Base-by-base conservation (phyloP, 2,113 vertebrate species). In the Melanocharis versteri region DNA sequence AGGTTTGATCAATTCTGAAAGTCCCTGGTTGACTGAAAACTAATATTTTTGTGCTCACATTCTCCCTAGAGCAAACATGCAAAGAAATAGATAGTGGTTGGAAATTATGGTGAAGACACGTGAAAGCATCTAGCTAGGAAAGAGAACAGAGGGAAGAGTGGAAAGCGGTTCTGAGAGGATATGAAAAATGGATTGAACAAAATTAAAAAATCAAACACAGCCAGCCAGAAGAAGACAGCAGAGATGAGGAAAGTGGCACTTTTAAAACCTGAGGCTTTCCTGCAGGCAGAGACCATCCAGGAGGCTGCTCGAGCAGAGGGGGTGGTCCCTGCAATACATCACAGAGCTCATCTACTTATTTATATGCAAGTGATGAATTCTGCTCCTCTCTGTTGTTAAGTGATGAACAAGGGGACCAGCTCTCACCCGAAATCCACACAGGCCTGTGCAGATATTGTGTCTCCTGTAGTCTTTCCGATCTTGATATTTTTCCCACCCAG, bases 111-210 rank as follows among this genome's bases (percentile, higher is more conserved):
- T 9, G 19, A 66, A 78, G 44, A 66, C 13, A 31, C 37, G 61
- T 61, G 7, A 24, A 90, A 73, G 30, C 1, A 0, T 27, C 35
- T 57, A 11, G 28, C 42, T 69, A 54, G 26, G n/a, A 65, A 78
- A 35, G 8, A 54, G 26, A 81, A 70, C 61, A 84, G 13, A 6
- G 4, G 6, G 1, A 21, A 79, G 17, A 85, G 24, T 68, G 3
- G 1, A 48, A 72, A 72, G 19, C 0, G 1, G 2, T 18, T 13
- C 1, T 85, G 31, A 37, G 27, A 83, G 12, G 17, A 10, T 53
- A 39, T 24, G 22, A 57, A 72, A 79, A 31, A 80, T 15, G 10
- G 9, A 64, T 22, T 50, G 22, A 85, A 72, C 15, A 65, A 88
- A 85, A 39, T 35, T 22, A 3, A 66, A 68, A 88, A 71, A 44